Evolutionary conservation across 2,797 vertebrate species (phyloP), one percentile per base, ranked within the genome.

Genomic region (Odontamblyopus rebecca): DNA sequence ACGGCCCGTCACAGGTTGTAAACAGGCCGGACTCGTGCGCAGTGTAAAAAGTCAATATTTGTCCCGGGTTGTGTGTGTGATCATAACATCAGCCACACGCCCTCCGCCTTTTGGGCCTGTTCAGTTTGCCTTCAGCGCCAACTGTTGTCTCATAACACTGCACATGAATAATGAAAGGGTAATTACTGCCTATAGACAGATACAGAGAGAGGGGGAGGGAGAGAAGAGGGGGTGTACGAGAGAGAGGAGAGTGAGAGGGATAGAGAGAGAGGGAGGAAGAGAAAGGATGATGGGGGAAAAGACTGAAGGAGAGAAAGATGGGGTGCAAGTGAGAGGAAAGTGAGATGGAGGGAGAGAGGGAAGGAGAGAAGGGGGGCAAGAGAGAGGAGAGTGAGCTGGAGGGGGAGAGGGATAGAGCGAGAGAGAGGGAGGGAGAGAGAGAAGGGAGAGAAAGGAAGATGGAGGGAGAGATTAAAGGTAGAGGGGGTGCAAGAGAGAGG

Each of bases 121-220:
- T 82, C 85, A 85, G 77, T 83, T 87, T 81, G 83, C 79, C 19
- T 69, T 89, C 89, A 86, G 84, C 86, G 89, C 91, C 93, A 94
- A 93, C 89, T 89, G 82, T 72, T 91, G 73, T 86, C 89, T 88
- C 26, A 66, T 66, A 66, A 66, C 50, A 48, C 44, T 50, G 44
- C 93, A 89, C 90, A 96, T 96, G 93, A 96, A 95, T 96, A 95
- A 96, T 96, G 95, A 92, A 94, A 73, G 93, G 94, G 94, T 97
- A 96, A 96, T 96, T 96, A 95, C 84, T 85, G 84, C 84, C 57
- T 83, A 91, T 75, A 89, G 78, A 89, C 86, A 90, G 86, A 16
- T 73, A 73, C 85, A 87, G 74, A 77, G 81, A 65, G 32, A 32
- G 30, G 30, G 30, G 5, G 30, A 32, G 4, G 30, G 30, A 32